Base-by-base conservation (phyloP, 2,113 vertebrate species). In the Cochlearius cochlearius region DNA sequence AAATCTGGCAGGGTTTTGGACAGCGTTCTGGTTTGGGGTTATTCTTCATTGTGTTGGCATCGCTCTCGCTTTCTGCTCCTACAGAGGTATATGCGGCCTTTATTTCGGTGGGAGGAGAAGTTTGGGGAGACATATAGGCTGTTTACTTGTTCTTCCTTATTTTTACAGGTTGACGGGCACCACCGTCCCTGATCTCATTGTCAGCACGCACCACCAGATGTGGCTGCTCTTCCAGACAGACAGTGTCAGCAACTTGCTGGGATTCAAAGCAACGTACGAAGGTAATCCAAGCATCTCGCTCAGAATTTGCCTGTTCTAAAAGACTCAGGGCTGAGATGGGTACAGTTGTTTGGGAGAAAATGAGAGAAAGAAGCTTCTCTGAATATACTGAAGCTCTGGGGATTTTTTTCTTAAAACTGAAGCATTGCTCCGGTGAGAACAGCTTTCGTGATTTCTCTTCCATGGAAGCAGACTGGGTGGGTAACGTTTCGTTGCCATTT, bases 151-250 rank as follows among this genome's bases (percentile, higher is more conserved):
- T 43, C 67, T n/a, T 86, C 2, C 36, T n/a, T 76, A 15, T 73
- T 80, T 95, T 56, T 58, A 47, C 95, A 99, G 99, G 93, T 98
- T 99, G 76, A 99, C 99, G 60, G 99, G 99, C 36, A 99, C 98
- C 5, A 98, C 98, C 0, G 99, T 99, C 85, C 99, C 99, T 18
- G 99, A 99, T 93, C 99, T 99, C 26, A 99, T 99, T 45, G 99
- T 99, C 78, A 99, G 99, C 98, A 99, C 99, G 60, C 99, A 99
- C 95, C 99, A 99, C 95, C 99, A 99, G 98, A 99, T 99, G 99
- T 99, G 99, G 99, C 99, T 99, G 43, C 99, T 99, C 90, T 99
- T 99, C 97, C 99, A 99, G 98, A 99, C 99, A 0, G 99, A 99
- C 55, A 98, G 99, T 80, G 99, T 99, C 62, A 99, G 99, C 79